Percentiles rank a stretch among this genome's conserved stretches.
phyloP scores from a whole-genome alignment of 1,140 invertebrate genomes.

The Chionoecetes opilio region DNA sequence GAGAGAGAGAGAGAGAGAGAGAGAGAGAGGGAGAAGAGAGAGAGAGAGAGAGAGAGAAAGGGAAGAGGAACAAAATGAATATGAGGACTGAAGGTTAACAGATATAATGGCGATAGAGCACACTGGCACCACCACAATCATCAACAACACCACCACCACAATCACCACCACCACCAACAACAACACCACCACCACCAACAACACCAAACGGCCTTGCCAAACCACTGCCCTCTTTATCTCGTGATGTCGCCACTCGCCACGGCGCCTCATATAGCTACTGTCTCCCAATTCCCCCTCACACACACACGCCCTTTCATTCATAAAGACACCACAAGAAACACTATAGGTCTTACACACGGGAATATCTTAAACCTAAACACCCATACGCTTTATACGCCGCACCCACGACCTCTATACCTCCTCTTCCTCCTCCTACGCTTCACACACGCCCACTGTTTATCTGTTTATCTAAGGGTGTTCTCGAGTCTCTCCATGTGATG shows the following conservation, averaged over 20 bases:
- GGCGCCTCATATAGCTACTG: neutral
- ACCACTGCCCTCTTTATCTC: neutral
- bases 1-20: neutral
- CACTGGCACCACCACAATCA: too few relatives aligned
- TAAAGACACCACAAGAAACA: neutral
- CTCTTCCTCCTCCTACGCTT: neutral
- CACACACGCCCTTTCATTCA: neutral
- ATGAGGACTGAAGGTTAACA: neutral
- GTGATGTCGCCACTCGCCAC: neutral
- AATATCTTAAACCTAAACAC: too few relatives aligned
- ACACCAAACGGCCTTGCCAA: neutral
- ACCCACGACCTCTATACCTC: neutral
- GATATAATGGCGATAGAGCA: too few relatives aligned
- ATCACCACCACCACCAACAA: neutral
- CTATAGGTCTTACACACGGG: neutral
- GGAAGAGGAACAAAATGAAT: neutral
- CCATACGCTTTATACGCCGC: too few relatives aligned
- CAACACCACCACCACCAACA: neutral
- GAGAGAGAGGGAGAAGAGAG: neutral
- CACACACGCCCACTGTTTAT: neutral
- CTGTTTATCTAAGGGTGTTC: neutral
- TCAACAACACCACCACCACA: too few relatives aligned
- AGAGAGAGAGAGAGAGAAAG: neutral
- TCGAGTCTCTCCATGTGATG: neutral
- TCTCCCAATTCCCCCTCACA: neutral